These are phyloP conservation scores for Balaeniceps rex DNA, from an alignment of 2,113 vertebrate genomes.

Conservation along the genomic window DNA sequence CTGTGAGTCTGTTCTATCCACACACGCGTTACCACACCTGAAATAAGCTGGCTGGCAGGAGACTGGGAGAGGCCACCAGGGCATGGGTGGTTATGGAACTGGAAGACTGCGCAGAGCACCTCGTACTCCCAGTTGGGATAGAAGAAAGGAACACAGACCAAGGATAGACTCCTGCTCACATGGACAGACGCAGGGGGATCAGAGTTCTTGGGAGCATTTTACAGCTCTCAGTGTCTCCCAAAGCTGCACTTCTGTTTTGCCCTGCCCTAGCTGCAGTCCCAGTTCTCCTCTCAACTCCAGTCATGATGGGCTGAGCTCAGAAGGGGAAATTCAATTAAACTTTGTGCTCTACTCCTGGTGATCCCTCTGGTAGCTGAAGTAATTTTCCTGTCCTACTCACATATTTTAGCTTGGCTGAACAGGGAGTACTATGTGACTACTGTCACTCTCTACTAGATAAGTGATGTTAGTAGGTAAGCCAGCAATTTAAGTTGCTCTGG, in stretches of 20 bases:
- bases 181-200: rapidly evolving
- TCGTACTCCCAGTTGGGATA: not conserved
- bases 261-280: not conserved
- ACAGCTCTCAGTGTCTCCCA: not conserved
- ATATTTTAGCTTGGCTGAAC: not conserved
- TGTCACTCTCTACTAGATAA: not conserved
- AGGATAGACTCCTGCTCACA: not conserved
- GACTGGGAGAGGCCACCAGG: not conserved
- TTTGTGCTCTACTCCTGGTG: not conserved
- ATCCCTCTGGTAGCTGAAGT: not conserved
- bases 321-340: not conserved
- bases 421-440: not conserved
- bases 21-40: rapidly evolving
- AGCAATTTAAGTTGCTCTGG: not conserved
- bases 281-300: not conserved
- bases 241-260: not conserved
- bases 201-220: not conserved
- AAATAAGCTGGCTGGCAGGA: not conserved
- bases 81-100: not conserved
- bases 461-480: not conserved
- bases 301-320: not conserved
- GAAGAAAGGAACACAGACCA: not conserved
- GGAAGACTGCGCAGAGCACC: not conserved
- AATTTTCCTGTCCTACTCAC: not conserved
- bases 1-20: not conserved